These are phyloP conservation scores for Holothuria leucospilota DNA, from an alignment of 53 echinoderm and acorn worm species.

Conservation along the genomic window DNA sequence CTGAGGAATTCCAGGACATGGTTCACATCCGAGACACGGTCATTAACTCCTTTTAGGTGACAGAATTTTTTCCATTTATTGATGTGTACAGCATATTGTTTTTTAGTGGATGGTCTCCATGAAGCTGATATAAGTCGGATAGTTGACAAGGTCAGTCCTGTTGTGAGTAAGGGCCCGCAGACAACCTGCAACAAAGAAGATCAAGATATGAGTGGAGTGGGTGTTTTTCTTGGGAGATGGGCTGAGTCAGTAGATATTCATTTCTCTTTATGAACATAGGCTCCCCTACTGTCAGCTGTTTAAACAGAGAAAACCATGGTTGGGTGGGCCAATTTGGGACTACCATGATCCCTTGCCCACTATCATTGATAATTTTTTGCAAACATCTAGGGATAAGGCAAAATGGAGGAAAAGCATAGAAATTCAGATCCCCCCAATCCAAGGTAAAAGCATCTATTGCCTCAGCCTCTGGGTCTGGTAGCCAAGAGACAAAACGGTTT, in stretches of 20 bases:
- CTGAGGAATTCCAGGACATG: too few species aligned
- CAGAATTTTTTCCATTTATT: too few species aligned
- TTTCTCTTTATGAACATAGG: constrained; percentile 2
- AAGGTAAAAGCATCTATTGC: constrained; percentile 31
- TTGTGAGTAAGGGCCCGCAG: too few species aligned
- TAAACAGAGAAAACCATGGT: constrained; percentile 18
- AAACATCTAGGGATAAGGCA: constrained; percentile 12
- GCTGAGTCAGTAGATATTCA: background rate
- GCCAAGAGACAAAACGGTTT: constrained; percentile 5
- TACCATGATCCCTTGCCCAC: constrained; percentile 9
- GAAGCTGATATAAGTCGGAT: background rate
- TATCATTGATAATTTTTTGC: background rate
- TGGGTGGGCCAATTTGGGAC: constrained; percentile 46
- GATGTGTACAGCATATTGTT: background rate
- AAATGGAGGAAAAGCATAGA: constrained; percentile 53
- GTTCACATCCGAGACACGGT: too few species aligned
- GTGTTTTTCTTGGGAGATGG: constrained; percentile 14
- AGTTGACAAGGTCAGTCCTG: background rate
- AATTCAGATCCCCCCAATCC: background rate
- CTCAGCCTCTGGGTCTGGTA: background rate
- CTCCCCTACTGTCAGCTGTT: background rate
- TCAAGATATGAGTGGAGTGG: too few species aligned
- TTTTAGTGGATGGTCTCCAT: background rate
- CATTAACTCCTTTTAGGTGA: too few species aligned
- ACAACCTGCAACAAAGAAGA: constrained; percentile 34